These are phyloP conservation scores for Dolomedes plantarius DNA, from an alignment of 2,888 invertebrate genomes.

Conservation along the genomic window DNA sequence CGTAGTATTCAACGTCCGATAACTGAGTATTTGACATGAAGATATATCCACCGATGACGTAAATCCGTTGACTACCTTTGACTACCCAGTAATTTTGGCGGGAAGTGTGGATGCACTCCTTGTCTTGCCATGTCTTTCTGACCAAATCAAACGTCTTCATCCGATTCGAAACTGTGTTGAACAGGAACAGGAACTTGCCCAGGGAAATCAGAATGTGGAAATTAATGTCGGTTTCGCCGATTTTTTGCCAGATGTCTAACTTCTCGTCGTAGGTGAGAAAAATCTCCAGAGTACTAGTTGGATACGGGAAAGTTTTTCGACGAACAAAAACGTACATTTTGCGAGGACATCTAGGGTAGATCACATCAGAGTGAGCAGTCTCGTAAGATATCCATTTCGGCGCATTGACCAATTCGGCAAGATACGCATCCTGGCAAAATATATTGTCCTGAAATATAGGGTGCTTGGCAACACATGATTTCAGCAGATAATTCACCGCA, in stretches of 20 bases:
- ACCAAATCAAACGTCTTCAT: neutral
- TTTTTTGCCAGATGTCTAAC: neutral
- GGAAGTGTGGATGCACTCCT: neutral
- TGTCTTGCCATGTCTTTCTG: neutral
- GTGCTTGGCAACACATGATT: neutral
- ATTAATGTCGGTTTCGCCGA: neutral
- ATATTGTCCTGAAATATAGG: neutral
- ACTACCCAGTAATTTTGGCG: neutral
- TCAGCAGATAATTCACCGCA: neutral
- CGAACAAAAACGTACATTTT: neutral
- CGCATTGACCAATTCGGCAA: neutral
- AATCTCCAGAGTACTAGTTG: neutral
- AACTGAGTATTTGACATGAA: neutral
- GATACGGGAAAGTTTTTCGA: neutral
- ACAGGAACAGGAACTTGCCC: neutral
- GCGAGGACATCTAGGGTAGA: neutral
- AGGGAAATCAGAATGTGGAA: neutral
- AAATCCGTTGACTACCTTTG: neutral
- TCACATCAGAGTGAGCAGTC: neutral
- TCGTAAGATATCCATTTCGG: too few relatives aligned
- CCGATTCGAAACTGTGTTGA: neutral
- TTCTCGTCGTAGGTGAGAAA: neutral
- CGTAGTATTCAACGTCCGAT: neutral
- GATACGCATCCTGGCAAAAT: neutral
- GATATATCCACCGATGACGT: neutral